Base-by-base conservation (phyloP, 2,888 invertebrate species). In the Cremastobaeus sp. region DNA sequence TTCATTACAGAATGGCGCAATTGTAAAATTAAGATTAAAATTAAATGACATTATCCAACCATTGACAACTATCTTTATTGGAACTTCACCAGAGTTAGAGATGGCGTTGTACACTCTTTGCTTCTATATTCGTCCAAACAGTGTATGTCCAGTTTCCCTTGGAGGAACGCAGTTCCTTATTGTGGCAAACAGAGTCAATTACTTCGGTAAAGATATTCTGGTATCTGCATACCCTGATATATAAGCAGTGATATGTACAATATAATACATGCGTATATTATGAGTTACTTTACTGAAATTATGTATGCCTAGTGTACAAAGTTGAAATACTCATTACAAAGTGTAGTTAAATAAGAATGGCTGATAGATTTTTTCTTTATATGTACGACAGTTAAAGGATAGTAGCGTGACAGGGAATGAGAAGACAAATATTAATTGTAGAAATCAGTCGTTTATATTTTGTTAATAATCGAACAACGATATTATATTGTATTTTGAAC, bases 41-140 rank as follows among this genome's bases (percentile, higher is more conserved):
- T 92, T 94, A 84, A 91, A 93, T 82, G 92, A 91, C 1, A 88
- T 91, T 0, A 92, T 92, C 74, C 95, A 96, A 84, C 94, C 95
- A 0, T 93, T 94, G 0, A 93, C 93, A 48, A 90, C 92, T 0
- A 90, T 96, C 89, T 95, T 96, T 79, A 90, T 96, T 50, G 96
- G 96, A 17, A 94, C 95, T 3, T 96, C 96, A 45, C 97, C 97
- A 0, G 97, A 97, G 88, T 89, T 97, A 77, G 97, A 98, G 87
- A 90, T 98, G 88, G 95, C 97, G 0, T 88, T 97, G 1, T 97
- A 96, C 86, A 95, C 96, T 0, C 89, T 96, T 8, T 98, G 98
- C 84, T 96, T 94, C 86, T 90, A 95, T 54, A 89, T 94, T 15
- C 91, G 95, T 28, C 92, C 94, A 0, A 94, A 94, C 83, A 90